A percentile compares a stretch with the other conserved stretches of the same genome.
phyloP scores from a whole-genome alignment of 2,888 invertebrate species.

The Agriopis aurantiaria region DNA sequence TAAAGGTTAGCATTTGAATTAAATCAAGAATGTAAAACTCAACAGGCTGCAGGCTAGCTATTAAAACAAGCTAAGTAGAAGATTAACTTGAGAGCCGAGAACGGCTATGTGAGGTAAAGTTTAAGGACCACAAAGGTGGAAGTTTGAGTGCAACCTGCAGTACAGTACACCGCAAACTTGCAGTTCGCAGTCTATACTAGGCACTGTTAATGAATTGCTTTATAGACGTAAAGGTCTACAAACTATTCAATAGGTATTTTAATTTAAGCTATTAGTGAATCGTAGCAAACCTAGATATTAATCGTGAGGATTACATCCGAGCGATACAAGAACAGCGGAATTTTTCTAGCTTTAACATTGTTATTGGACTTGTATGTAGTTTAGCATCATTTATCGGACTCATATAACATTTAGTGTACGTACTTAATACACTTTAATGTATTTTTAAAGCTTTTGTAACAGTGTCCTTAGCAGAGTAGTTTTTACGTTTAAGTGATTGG shows the following conservation, averaged over 20 bases:
- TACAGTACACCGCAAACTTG: constrained; percentile 59
- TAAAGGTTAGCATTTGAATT: constrained; percentile 34
- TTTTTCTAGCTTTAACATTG: neutral
- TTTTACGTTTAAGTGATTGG: constrained; percentile 23
- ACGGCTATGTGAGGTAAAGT: constrained; percentile 62
- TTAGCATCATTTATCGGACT: neutral
- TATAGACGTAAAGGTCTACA: constrained; percentile 45
- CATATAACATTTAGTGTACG: neutral
- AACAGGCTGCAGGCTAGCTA: constrained; percentile 56
- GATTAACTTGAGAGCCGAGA: constrained; percentile 64
- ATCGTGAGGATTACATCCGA: neutral
- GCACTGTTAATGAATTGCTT: constrained; percentile 59
- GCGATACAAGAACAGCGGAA: neutral
- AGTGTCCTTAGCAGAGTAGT: neutral
- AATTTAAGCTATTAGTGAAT: neutral
- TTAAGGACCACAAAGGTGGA: constrained; percentile 68
- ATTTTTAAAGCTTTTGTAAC: neutral
- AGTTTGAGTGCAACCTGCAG: constrained; percentile 66
- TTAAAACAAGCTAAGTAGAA: constrained; percentile 61
- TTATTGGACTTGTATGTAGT: neutral
- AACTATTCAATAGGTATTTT: constrained; percentile 26
- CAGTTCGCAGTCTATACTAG: constrained; percentile 55
- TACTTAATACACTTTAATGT: neutral
- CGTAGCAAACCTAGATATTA: neutral
- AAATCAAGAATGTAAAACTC: constrained; percentile 51